Evolutionary conservation across 2,113 vertebrate species (phyloP).

Genomic region (Alethe castanea): DNA sequence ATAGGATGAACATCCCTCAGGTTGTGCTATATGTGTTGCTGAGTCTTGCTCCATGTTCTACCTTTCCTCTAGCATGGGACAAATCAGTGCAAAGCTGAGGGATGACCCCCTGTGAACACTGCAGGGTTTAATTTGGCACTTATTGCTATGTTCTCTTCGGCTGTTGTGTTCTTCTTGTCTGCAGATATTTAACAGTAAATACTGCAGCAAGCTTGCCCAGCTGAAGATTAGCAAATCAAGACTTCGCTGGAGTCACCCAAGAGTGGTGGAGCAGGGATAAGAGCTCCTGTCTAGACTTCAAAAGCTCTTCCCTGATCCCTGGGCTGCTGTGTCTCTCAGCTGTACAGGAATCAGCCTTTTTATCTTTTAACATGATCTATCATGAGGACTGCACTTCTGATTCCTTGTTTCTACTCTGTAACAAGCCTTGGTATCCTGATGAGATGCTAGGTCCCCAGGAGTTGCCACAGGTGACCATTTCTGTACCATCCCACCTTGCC

Average conservation of each 20-base stretch:
- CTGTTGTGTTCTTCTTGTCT: neutral
- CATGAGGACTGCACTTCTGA: neutral
- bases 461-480: neutral
- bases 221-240: neutral
- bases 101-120: neutral
- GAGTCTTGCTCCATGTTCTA: neutral
- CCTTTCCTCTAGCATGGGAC: neutral
- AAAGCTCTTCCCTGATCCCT: neutral
- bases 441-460: neutral
- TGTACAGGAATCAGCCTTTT: neutral
- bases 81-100: neutral
- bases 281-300: constrained; percentile 5
- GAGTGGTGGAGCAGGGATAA: neutral
- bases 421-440: neutral
- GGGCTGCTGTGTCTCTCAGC: neutral
- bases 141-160: neutral
- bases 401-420: neutral
- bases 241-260: neutral
- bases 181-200: neutral
- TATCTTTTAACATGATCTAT: neutral
- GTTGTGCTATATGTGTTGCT: neutral
- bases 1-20: neutral
- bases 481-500: neutral
- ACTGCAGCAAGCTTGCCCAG: neutral
- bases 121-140: neutral